Base-by-base conservation (phyloP, 2,113 vertebrate species). In the Chauna torquata region DNA sequence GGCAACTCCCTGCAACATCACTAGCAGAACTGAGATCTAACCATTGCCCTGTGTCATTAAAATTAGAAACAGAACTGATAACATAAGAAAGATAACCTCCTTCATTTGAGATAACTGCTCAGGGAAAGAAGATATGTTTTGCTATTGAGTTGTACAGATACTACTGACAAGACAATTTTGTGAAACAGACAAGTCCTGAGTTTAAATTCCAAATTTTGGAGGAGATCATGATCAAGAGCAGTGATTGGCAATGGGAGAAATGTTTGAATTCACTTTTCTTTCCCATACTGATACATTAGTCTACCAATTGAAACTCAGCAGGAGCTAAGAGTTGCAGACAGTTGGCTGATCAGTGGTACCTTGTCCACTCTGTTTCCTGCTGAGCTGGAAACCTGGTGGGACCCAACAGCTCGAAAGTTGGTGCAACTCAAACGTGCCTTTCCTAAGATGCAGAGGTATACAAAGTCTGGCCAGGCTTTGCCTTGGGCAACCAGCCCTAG, bases 121-220 rank as follows among this genome's bases (percentile, higher is more conserved):
- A 71, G 65, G 62, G 44, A 59, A 78, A 59, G 28, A 89, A 45
- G 38, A 83, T 44, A 10, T 4, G 17, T 78, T 92, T 82, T 87
- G 36, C 65, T 57, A 54, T 10, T 34, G 49, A 84, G 15, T 19
- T 55, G 47, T 62, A 44, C 20, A 74, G 25, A n/a, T 75, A 18
- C 42, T 94, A n/a, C 42, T 76, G 44, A 42, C 19, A 59, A 3
- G 20, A 45, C 3, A 76, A 14, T 59, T 90, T 22, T n/a, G 52
- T 79, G 74, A 82, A 80, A 70, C 12, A 38, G 20, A 12, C 17
- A 49, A 13, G 9, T 75, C 12, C 65, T 55, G 44, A 59, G 28
- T 59, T 87, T 79, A 92, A 90, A 76, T 68, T 66, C 9, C 42
- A 78, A 68, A 18, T 40, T 86, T 91, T 71, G 42, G 69, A 95